Evolutionary conservation across 2,113 vertebrate species (phyloP).

Genomic region (Nipponia nippon): DNA sequence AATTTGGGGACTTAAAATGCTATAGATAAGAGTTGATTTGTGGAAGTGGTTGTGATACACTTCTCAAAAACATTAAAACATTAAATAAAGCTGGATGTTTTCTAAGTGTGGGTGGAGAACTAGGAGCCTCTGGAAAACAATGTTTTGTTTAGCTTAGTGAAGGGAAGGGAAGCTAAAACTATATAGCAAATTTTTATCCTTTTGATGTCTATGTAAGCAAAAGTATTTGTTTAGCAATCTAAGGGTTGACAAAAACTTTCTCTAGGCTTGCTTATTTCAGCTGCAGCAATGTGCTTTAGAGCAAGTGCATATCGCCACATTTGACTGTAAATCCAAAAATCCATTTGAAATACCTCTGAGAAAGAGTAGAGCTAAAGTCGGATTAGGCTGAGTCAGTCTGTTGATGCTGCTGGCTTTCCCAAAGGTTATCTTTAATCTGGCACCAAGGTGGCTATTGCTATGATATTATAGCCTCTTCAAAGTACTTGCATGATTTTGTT

Average conservation of each 20-base stretch:
- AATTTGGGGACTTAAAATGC: rapidly evolving
- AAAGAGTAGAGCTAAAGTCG: neutral
- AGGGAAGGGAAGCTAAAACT: neutral
- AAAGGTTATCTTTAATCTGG: neutral
- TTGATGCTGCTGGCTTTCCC: neutral
- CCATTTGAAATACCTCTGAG: neutral
- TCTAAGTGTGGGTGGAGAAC: neutral
- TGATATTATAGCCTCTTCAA: neutral
- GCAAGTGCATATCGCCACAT: neutral
- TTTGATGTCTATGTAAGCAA: neutral
- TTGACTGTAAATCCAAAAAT: neutral
- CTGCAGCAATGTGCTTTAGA: neutral
- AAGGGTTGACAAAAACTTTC: neutral
- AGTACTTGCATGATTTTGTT: neutral
- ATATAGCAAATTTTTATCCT: neutral
- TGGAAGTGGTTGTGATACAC: neutral
- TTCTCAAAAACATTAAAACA: neutral
- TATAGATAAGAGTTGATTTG: neutral
- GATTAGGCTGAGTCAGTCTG: neutral
- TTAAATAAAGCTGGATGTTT: neutral
- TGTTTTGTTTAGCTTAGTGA: neutral
- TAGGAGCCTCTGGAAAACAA: neutral
- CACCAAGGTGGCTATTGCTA: neutral
- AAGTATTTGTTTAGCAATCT: neutral
- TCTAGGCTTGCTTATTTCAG: neutral